A percentile compares a stretch with the other conserved stretches of the same genome.
Evolutionary conservation across 2,113 vertebrate species (phyloP).

Genomic region (Hemiscyllium ocellatum): DNA sequence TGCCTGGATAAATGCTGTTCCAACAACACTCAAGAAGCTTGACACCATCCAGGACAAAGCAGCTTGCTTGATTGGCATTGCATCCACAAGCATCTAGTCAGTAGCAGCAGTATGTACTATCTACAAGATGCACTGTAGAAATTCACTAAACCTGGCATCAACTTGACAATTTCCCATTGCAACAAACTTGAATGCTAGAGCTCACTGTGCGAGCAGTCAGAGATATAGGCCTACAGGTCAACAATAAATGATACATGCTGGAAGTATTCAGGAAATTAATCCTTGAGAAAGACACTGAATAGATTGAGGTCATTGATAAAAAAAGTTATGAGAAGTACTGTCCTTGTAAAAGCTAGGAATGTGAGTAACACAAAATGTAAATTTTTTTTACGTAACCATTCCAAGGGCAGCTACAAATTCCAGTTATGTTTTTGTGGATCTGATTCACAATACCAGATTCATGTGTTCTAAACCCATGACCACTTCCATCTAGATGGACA

Average conservation of each 20-base stretch:
- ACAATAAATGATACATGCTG: not conserved
- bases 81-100: too few species aligned
- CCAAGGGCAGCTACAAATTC: not conserved
- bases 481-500: too few species aligned
- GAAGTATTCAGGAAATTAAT: constrained; percentile 32
- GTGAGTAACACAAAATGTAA: not conserved
- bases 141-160: not conserved
- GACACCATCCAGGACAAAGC: too few species aligned
- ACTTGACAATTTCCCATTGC: not conserved
- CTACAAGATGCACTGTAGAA: too few species aligned
- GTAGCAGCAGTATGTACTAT: too few species aligned
- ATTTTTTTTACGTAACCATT: not conserved
- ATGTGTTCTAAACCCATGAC: too few species aligned
- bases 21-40: too few species aligned
- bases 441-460: too few species aligned
- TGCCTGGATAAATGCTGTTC: too few species aligned
- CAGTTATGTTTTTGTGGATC: not conserved
- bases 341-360: too few species aligned
- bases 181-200: constrained; percentile 9
- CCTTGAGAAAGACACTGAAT: not conserved
- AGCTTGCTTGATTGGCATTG: too few species aligned
- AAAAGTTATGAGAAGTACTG: not conserved
- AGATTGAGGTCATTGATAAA: not conserved
- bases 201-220: constrained; percentile 18
- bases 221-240: not conserved